These are phyloP conservation scores for Xanthorhoe spadicearia DNA, from an alignment of 2,888 invertebrate species.

Conservation along the genomic window DNA sequence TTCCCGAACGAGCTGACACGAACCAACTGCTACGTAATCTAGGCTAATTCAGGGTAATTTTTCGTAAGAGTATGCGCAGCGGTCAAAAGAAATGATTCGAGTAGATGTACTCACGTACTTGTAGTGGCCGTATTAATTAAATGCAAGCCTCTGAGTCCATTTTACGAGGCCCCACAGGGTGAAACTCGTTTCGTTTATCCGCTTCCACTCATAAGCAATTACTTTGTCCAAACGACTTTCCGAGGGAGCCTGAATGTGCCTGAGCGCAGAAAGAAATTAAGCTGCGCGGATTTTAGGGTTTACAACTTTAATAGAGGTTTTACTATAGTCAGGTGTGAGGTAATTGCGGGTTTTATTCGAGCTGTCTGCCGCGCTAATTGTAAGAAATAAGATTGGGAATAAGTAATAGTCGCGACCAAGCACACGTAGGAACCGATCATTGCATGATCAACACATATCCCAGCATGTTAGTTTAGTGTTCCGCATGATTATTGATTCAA, in stretches of 20 bases:
- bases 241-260: slow-evolving; percentile 69
- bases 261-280: slow-evolving; percentile 78
- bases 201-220: slow-evolving; percentile 83
- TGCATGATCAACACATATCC: not conserved
- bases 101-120: slow-evolving; percentile 74
- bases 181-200: slow-evolving; percentile 81
- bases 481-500: too few species aligned
- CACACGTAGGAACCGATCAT: not conserved
- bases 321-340: slow-evolving; percentile 44
- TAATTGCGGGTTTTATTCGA: slow-evolving; percentile 36
- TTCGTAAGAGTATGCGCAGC: slow-evolving; percentile 65
- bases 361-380: slow-evolving; percentile 27
- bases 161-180: slow-evolving; percentile 76
- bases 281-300: slow-evolving; percentile 71
- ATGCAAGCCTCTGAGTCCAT: slow-evolving; percentile 81
- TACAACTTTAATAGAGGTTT: slow-evolving; percentile 64
- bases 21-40: not conserved
- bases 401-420: not conserved
- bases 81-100: slow-evolving; percentile 75
- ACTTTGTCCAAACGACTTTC: slow-evolving; percentile 78
- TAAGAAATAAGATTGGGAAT: slow-evolving; percentile 1
- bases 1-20: slow-evolving; percentile 49
- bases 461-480: not conserved
- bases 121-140: slow-evolving; percentile 80
- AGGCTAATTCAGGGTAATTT: slow-evolving; percentile 52